phyloP scores from a whole-genome alignment of 92 coral and sea anemone species.

The Palythoa caribaeorum region DNA sequence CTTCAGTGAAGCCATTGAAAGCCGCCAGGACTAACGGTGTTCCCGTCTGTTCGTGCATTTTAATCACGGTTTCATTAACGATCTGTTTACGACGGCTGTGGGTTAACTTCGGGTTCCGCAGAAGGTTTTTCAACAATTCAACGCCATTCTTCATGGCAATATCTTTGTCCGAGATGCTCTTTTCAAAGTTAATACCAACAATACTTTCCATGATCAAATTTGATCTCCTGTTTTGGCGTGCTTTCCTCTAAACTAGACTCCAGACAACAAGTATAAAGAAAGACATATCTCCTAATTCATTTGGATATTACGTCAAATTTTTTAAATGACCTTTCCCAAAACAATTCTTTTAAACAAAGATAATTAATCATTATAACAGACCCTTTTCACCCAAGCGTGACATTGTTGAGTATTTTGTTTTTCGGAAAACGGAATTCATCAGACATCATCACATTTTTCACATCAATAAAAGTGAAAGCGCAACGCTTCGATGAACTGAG shows the following conservation, averaged over 20 bases:
- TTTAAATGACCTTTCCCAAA: too few species aligned
- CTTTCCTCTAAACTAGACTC: not conserved
- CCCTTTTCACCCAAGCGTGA: too few species aligned
- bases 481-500: too few species aligned
- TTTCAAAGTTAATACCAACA: not conserved
- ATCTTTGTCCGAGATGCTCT: slow-evolving; percentile 11
- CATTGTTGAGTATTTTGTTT: too few species aligned
- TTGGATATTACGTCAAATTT: not conserved
- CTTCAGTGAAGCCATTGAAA: slow-evolving; percentile 63
- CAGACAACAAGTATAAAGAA: not conserved
- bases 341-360: too few species aligned
- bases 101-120: slow-evolving; percentile 37
- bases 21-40: slow-evolving; percentile 70
- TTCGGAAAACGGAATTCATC: too few species aligned
- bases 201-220: slow-evolving; percentile 23
- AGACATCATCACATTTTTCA: too few species aligned
- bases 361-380: too few species aligned
- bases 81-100: slow-evolving; percentile 44
- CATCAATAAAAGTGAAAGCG: too few species aligned
- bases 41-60: slow-evolving; percentile 59
- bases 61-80: slow-evolving; percentile 45
- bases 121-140: slow-evolving; percentile 26
- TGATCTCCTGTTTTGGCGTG: not conserved
- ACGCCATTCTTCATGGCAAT: slow-evolving; percentile 45
- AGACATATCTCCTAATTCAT: not conserved